Conservation (phyloP, 2,888 invertebrate genomes). For the Diarsia brunnea region DNA sequence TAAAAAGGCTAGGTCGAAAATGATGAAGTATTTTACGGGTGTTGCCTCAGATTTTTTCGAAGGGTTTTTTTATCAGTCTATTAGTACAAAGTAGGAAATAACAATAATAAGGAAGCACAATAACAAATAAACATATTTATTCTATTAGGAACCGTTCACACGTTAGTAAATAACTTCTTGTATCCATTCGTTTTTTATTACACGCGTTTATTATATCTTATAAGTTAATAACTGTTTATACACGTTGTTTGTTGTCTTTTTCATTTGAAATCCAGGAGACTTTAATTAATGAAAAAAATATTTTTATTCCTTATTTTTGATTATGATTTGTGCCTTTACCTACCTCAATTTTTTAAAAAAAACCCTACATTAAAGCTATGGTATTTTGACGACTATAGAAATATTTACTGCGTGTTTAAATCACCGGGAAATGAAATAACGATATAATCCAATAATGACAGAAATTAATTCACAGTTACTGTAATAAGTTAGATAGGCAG, state of each 20-base stretch:
- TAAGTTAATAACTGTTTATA: slow-evolving; percentile 25
- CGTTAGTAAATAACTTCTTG: slow-evolving; percentile 43
- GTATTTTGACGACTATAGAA: no score
- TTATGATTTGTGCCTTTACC: neutral
- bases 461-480: neutral
- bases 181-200: slow-evolving; percentile 50
- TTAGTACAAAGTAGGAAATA: slow-evolving; percentile 42
- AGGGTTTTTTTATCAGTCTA: slow-evolving; percentile 1
- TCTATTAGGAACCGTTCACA: slow-evolving; percentile 32
- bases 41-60: neutral
- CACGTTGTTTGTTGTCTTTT: slow-evolving; percentile 32
- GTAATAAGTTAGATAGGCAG: neutral
- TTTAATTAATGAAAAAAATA: neutral
- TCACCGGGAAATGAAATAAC: neutral
- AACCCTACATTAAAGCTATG: neutral
- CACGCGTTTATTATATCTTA: neutral
- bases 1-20: neutral
- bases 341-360: neutral
- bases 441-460: neutral
- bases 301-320: neutral
- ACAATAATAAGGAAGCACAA: slow-evolving; percentile 50
- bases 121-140: slow-evolving; percentile 45
- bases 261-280: slow-evolving; percentile 17
- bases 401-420: neutral
- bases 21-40: neutral